Percentiles rank a stretch among this genome's conserved stretches.
Conservation (phyloP, 2,797 vertebrate genomes). For the Lithobates pipiens region DNA sequence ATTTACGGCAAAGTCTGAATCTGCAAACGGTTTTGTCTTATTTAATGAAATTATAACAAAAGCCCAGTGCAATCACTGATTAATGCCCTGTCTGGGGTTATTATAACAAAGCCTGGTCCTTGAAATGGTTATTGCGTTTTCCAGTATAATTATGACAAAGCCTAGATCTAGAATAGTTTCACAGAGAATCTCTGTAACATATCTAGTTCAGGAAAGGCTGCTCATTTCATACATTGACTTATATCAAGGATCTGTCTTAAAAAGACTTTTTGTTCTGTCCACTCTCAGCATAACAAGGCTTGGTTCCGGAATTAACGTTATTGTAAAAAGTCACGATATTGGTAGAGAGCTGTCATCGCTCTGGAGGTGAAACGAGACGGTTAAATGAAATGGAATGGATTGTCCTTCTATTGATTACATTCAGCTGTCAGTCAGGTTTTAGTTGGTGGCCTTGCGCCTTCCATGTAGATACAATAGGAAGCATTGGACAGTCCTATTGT, state of each 20-base stretch:
- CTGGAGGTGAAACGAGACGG: not conserved
- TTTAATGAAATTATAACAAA: not conserved
- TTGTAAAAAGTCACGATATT: not conserved
- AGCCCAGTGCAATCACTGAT: not conserved
- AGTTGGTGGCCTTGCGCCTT: slow-evolving; percentile 4
- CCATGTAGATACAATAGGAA: slow-evolving; percentile 3
- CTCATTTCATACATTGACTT: too few species aligned
- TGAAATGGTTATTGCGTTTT: not conserved
- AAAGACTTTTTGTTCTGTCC: not conserved
- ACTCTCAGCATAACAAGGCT: not conserved
- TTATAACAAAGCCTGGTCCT: not conserved
- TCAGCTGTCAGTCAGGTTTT: slow-evolving; percentile 17
- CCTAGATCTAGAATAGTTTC: not conserved
- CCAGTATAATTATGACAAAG: not conserved
- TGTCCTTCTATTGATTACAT: slow-evolving; percentile 21
- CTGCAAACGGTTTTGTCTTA: not conserved
- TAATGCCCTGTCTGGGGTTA: not conserved
- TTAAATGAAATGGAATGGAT: slow-evolving; percentile 12
- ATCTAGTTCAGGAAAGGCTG: not conserved
- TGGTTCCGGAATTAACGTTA: too few species aligned
- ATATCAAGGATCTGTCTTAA: not conserved
- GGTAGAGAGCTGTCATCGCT: not conserved
- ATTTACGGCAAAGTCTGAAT: not conserved
- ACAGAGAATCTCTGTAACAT: not conserved
- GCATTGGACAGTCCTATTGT: not conserved